Evolutionary conservation across 2,888 invertebrate species (phyloP), one percentile per base, ranked within the genome.

Genomic region (Netelia inedita): DNA sequence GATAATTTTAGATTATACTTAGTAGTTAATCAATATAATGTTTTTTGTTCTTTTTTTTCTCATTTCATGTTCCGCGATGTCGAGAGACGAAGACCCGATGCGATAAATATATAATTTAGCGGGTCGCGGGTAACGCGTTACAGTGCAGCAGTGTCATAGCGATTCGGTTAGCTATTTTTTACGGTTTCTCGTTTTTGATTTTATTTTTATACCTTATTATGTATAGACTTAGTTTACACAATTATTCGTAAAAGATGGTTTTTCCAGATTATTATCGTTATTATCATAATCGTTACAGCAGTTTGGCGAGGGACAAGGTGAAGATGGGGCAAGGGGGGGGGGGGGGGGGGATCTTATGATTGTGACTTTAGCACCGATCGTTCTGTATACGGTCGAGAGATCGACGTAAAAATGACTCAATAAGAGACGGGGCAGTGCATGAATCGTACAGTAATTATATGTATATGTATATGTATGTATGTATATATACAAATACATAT

Each of bases 341-440:
- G 23, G 46, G 11, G 35, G 41, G 41, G 53, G 16, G n/a, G n/a
- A n/a, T n/a, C 28, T 28, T 28, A 59, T 63, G 11, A 19, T 61
- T 0, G 61, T 50, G 23, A n/a, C 1, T 71, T 50, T 74, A 85
- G 79, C 85, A 82, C 78, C 80, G 43, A 79, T 82, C 79, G 74
- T 80, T 61, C 59, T 68, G 50, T 35, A 69, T n/a, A 69, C 50
- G 35, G 43, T 72, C 23, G 69, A 66, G 50, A 72, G 35, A 53
- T 72, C 23, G 69, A 66, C 55, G 75, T 76, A 61, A 69, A 71
- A 61, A 82, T 72, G 28, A 61, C 66, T 69, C 63, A 35, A 43
- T 63, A 63, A 46, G 74, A 11, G 66, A 74, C 41, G 23, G 43
- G 73, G 46, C 63, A 71, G 76, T 69, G 69, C 19, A 72, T 28